Evolutionary conservation across 2,113 vertebrate species (phyloP), one percentile per base, ranked within the genome.

Genomic region (Myanophis thanlyinensis): DNA sequence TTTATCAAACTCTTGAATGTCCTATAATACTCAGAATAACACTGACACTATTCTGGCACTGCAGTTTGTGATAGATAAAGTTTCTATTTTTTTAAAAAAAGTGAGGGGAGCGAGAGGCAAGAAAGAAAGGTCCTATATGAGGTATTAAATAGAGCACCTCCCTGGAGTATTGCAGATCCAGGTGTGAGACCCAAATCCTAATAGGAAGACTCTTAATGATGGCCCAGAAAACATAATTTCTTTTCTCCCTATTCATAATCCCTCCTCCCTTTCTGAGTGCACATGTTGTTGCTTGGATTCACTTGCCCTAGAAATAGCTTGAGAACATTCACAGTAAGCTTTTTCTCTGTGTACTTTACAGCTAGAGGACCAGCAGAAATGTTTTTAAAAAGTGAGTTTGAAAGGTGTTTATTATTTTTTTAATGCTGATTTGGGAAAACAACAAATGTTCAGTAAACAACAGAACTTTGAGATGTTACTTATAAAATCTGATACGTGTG

Each of bases 131-230:
- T 86, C 44, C 84, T 48, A 56, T 25, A 48, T 35, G 84, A 86
- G 18, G 85, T 91, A 91, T 91, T 15, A 91, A 87, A 91, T 85
- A 40, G 90, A 85, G 4, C 52, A 59, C 85, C 44, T 91, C 84
- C 90, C 90, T 23, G 18, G 90, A 87, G 85, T 51, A 22, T 87
- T 87, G 85, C 53, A 62, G 85, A 62, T 87, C 30, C 85, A 87
- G 84, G 53, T 87, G 53, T 86, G 47, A 91, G 85, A 47, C 90
- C 85, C 48, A 56, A 91, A 87, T 87, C 46, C 90, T 87, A 30
- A 59, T 47, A 49, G 51, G 53, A 51, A 59, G n/a, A 62, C 73
- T 80, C 73, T 86, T 93, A 93, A 93, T 85, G 88, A 59, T 92
- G 20, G 52, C 73, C 73, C 62, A 84, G 52, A 85, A 89, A 59